Evolutionary conservation across 2,888 invertebrate genomes (phyloP).

Genomic region (Drosophila aldrichi): DNA sequence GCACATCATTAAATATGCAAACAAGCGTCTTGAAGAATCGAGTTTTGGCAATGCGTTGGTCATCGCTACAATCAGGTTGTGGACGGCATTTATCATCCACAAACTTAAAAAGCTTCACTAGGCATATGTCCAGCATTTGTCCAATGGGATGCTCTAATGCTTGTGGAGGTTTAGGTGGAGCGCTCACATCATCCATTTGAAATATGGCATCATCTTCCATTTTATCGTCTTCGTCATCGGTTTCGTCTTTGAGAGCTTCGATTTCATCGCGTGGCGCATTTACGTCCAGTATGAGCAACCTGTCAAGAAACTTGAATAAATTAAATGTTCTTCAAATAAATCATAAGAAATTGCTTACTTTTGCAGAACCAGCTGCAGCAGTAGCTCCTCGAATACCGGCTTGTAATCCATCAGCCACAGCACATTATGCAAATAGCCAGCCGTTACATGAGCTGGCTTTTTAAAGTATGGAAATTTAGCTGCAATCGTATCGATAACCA

Average conservation of each 20-base stretch:
- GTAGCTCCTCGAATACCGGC: slow-evolving; percentile 89
- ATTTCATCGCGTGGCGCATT: slow-evolving; percentile 88
- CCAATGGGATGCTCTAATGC: slow-evolving; percentile 87
- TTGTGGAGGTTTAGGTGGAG: slow-evolving; percentile 31
- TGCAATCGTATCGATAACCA: slow-evolving; percentile 88
- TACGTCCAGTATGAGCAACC: slow-evolving; percentile 91
- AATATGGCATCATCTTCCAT: slow-evolving; percentile 78
- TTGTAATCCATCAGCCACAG: slow-evolving; percentile 91
- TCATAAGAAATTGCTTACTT: slow-evolving; percentile 87
- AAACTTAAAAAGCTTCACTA: slow-evolving; percentile 90
- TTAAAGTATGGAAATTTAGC: slow-evolving; percentile 92
- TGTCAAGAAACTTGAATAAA: slow-evolving; percentile 75
- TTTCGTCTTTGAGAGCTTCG: slow-evolving; percentile 86
- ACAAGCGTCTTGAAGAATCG: slow-evolving; percentile 87
- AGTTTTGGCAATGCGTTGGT: slow-evolving; percentile 86
- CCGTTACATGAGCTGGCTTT: slow-evolving; percentile 88
- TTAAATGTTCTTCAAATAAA: not conserved
- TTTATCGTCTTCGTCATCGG: slow-evolving; percentile 85
- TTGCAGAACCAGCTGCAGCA: slow-evolving; percentile 91
- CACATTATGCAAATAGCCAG: slow-evolving; percentile 92
- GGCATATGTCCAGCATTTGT: slow-evolving; percentile 91
- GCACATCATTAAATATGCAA: slow-evolving; percentile 91
- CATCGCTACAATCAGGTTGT: slow-evolving; percentile 35
- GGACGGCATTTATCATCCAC: slow-evolving; percentile 84
- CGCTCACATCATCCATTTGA: slow-evolving; percentile 74